Conservation (phyloP, 2,888 invertebrate genomes). For the Drosophila villosipedis region DNA sequence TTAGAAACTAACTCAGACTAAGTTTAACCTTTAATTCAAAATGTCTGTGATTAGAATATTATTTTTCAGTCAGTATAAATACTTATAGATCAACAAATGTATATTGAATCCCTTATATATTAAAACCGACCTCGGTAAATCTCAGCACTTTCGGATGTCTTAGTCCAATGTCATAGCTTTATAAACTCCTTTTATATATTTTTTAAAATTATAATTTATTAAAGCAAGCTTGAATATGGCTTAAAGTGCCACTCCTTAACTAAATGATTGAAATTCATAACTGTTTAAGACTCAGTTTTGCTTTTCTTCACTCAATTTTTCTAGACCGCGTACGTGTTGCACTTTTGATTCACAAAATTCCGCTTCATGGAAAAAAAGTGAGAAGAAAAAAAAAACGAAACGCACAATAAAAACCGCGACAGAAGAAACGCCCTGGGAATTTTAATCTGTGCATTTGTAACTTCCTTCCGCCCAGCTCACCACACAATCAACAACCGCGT, state of each 20-base stretch:
- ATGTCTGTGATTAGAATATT: not conserved
- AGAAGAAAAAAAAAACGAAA: conserved; percentile 6
- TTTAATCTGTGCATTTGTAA: conserved; percentile 71
- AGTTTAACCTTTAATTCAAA: not conserved
- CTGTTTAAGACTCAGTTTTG: conserved; percentile 16
- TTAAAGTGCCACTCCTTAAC: not conserved
- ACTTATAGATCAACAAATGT: not conserved
- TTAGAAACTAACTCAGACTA: not conserved
- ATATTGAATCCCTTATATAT: not conserved
- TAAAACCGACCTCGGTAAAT: not conserved
- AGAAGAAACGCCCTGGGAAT: conserved; percentile 61
- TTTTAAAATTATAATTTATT: not conserved
- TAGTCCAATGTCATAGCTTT: not conserved
- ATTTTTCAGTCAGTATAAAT: not conserved
- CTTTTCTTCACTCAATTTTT: conserved; percentile 18
- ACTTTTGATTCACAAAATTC: conserved; percentile 53
- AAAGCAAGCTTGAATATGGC: not conserved
- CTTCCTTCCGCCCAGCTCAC: conserved; percentile 61
- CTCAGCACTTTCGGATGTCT: no score
- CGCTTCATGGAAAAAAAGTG: conserved; percentile 16
- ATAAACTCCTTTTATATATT: not conserved
- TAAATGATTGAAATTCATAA: conserved; percentile 3
- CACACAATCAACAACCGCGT: conserved; percentile 45
- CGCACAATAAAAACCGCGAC: conserved; percentile 51
- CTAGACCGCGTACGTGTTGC: conserved; percentile 56